phyloP scores from a whole-genome alignment of 37 sponge, comb jelly and placozoan species.

The Eunapius fragilis region DNA sequence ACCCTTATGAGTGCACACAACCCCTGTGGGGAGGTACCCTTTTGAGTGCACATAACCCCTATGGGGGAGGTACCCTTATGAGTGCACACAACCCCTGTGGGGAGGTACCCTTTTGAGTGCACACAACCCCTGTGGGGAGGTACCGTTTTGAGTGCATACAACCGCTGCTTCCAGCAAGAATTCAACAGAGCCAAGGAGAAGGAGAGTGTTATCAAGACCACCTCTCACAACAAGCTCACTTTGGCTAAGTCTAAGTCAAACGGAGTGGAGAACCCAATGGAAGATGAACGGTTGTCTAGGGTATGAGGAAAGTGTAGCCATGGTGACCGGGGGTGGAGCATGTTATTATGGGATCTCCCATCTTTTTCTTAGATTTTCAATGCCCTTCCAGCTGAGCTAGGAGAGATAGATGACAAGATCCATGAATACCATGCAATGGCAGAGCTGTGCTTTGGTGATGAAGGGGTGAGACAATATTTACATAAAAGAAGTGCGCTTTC shows the following conservation, averaged over 20 bases:
- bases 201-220: conserved; percentile 3
- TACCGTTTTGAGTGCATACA: too few relatives aligned
- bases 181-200: background rate
- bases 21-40: too few relatives aligned
- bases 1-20: too few relatives aligned
- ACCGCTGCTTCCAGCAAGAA: conserved; percentile 23
- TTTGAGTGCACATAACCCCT: too few relatives aligned
- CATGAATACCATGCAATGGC: conserved; percentile 74
- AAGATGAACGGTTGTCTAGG: conserved; percentile 8
- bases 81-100: too few relatives aligned
- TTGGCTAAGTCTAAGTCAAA: conserved; percentile 23
- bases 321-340: too few relatives aligned
- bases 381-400: conserved; percentile 30
- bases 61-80: too few relatives aligned
- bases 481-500: background rate
- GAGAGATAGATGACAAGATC: conserved; percentile 54
- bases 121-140: too few relatives aligned
- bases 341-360: background rate
- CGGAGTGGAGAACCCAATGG: conserved; percentile 13
- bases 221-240: conserved; percentile 6
- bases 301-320: background rate
- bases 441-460: conserved; percentile 68
- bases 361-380: background rate
- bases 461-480: conserved; percentile 35
- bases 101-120: too few relatives aligned